phyloP scores from a whole-genome alignment of 2,888 invertebrate species.

The Chironomus tentans region DNA sequence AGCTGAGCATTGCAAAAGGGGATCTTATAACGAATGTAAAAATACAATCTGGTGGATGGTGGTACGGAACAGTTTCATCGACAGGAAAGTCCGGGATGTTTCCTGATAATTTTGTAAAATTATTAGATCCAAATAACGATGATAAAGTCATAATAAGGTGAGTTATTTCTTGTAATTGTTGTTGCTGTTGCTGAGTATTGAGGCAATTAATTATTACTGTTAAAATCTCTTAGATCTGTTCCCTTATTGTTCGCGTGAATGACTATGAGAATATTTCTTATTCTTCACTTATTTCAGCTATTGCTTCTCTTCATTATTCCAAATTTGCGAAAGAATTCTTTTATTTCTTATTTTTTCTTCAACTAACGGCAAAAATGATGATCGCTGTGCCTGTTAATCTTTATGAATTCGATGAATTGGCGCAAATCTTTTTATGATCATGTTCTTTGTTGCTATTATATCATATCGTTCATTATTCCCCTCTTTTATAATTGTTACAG shows the following conservation, averaged over 20 bases:
- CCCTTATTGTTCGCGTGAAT: background rate
- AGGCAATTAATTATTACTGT: constrained; percentile 25
- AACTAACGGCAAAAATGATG: background rate
- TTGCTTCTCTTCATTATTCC: background rate
- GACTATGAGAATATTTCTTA: background rate
- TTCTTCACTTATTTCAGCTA: background rate
- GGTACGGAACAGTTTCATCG: constrained; percentile 68
- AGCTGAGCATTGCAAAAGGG: constrained; percentile 72
- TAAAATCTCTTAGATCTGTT: background rate
- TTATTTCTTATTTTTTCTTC: background rate
- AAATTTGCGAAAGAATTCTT: background rate
- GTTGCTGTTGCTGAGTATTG: background rate
- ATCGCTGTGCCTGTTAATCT: background rate
- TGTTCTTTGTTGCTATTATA: background rate
- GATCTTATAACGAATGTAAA: constrained; percentile 74
- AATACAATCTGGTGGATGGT: constrained; percentile 77
- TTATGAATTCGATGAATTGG: background rate
- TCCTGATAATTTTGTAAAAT: constrained; percentile 84
- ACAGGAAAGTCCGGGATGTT: constrained; percentile 77
- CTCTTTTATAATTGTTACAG: constrained; percentile 31
- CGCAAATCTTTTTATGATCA: background rate
- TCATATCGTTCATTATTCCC: background rate
- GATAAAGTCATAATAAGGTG: constrained; percentile 42
- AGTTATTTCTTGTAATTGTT: too few relatives aligned
- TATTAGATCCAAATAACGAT: constrained; percentile 43